phyloP scores from a whole-genome alignment of 1,140 invertebrate species.

The Orussus abietinus region DNA sequence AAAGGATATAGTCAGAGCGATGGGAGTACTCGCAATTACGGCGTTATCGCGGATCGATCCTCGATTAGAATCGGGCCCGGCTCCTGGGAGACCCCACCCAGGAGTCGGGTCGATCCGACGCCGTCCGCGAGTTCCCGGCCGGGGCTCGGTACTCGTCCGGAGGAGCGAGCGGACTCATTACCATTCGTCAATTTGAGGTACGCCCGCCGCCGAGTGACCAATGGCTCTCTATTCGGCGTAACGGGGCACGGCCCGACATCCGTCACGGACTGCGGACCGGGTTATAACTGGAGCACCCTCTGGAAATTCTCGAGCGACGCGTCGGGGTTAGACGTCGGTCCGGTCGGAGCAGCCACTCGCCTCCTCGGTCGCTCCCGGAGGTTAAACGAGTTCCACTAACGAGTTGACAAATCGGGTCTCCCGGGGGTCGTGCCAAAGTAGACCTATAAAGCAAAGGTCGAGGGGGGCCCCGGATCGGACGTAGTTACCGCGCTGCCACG shows the following conservation, averaged over 20 bases:
- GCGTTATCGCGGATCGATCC: no score
- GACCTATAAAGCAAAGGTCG: conserved; percentile 52
- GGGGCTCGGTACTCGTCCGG: no score
- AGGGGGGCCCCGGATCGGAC: conserved; percentile 21
- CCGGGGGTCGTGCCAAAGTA: conserved; percentile 49
- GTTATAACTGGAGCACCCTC: conserved; percentile 41
- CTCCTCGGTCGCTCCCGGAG: not conserved
- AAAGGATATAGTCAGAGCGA: no score
- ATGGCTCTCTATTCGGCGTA: conserved; percentile 52
- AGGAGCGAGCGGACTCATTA: conserved; percentile 46
- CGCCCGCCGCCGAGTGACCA: conserved; percentile 50
- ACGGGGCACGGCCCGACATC: conserved; percentile 50
- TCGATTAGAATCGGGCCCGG: no score
- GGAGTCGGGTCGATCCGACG: no score
- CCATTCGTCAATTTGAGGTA: conserved; percentile 56
- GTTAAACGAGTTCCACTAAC: conserved; percentile 53
- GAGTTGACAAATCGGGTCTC: conserved; percentile 56
- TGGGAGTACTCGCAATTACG: no score
- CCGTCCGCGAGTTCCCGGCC: no score
- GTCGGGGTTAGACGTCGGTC: conserved; percentile 7
- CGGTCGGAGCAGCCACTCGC: conserved; percentile 16
- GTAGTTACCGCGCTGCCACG: conserved; percentile 33
- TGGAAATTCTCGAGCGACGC: conserved; percentile 16
- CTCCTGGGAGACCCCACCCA: no score
- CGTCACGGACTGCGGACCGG: conserved; percentile 41